Evolutionary conservation across 2,113 vertebrate species (phyloP).

Genomic region (Sterrhoptilus dennistouni): DNA sequence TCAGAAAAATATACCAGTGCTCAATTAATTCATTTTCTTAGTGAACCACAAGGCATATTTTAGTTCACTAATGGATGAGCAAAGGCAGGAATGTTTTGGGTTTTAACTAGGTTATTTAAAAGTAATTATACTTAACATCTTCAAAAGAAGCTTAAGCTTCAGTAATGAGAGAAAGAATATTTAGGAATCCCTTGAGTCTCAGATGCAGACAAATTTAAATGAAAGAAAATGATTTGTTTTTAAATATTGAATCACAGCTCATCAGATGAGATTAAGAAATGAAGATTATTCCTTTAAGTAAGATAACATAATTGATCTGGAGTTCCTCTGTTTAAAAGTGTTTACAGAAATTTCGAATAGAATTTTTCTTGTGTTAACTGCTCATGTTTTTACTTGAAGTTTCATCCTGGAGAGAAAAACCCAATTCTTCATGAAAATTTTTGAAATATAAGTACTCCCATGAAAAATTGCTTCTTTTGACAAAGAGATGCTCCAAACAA

Average conservation of each 20-base stretch:
- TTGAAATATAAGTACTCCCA: background rate
- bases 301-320: background rate
- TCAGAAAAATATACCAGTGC: background rate
- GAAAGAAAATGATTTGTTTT: background rate
- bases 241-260: background rate
- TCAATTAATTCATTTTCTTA: background rate
- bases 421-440: background rate
- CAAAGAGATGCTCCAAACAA: background rate
- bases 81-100: background rate
- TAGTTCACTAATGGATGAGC: background rate
- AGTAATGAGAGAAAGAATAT: background rate
- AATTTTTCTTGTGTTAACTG: background rate
- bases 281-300: background rate
- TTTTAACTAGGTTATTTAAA: background rate
- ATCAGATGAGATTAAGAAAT: background rate
- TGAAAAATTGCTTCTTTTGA: background rate
- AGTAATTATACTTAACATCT: background rate
- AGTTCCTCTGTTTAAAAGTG: background rate
- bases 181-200: background rate
- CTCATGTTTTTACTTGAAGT: background rate
- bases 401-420: background rate
- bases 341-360: background rate
- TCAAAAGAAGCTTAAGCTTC: background rate
- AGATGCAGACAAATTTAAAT: background rate
- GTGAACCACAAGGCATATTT: background rate